Conservation (phyloP, 2,113 vertebrate species). For the Onychostoma macrolepis region DNA sequence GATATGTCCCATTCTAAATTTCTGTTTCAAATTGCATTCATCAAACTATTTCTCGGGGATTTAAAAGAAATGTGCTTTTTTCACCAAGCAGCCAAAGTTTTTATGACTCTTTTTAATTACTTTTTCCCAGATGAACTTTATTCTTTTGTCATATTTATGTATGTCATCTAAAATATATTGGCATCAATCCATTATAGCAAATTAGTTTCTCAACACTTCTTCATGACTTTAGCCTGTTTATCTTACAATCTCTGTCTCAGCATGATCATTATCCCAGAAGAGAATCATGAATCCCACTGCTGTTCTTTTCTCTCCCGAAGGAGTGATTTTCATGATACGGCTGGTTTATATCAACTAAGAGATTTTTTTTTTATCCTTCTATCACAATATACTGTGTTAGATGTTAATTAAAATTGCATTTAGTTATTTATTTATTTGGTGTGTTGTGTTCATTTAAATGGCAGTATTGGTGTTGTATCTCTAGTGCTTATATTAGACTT, state of each 20-base stretch:
- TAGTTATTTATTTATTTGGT: not conserved
- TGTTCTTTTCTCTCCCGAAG: not conserved
- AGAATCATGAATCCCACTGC: not conserved
- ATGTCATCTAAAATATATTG: not conserved
- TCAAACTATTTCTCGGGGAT: not conserved
- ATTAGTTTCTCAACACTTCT: not conserved
- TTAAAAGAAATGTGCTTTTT: not conserved
- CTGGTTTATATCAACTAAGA: not conserved
- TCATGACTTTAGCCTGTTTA: not conserved
- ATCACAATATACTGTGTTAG: slow-evolving; percentile 30
- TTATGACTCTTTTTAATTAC: not conserved
- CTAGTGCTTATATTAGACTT: too few species aligned
- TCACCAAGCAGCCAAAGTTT: not conserved
- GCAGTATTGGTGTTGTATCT: too few species aligned
- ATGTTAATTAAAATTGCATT: not conserved
- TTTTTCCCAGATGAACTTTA: not conserved
- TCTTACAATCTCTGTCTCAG: slow-evolving; percentile 10
- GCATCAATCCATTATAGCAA: not conserved
- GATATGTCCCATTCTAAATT: not conserved
- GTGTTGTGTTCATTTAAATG: too few species aligned
- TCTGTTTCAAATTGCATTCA: not conserved
- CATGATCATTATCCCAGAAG: slow-evolving; percentile 10
- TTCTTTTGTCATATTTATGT: not conserved
- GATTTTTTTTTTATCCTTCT: slow-evolving; percentile 22
- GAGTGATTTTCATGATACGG: not conserved